These are phyloP conservation scores for Electrophaes corylata DNA, from an alignment of 2,888 invertebrate genomes.

Conservation along the genomic window DNA sequence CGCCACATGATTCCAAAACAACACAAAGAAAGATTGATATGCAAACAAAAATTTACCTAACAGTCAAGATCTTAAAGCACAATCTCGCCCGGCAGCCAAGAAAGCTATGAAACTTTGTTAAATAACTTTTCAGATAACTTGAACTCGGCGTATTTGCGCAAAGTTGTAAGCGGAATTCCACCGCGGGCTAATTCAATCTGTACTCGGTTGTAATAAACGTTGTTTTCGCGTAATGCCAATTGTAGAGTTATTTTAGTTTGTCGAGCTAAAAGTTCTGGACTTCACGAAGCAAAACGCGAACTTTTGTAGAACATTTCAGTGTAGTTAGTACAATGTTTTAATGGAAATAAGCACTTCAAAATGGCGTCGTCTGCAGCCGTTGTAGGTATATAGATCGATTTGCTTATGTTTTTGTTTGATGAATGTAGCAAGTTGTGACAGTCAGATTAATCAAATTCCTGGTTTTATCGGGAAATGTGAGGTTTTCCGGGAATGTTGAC, in stretches of 20 bases:
- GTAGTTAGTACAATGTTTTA: slow-evolving; percentile 85
- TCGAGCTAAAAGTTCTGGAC: slow-evolving; percentile 79
- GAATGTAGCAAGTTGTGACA: slow-evolving; percentile 55
- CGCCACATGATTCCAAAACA: slow-evolving; percentile 58
- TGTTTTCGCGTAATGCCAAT: slow-evolving; percentile 82
- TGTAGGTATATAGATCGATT: slow-evolving; percentile 70
- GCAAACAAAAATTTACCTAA: slow-evolving; percentile 73
- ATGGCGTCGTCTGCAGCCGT: slow-evolving; percentile 81
- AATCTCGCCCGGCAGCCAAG: slow-evolving; percentile 70
- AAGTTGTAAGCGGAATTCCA: slow-evolving; percentile 80
- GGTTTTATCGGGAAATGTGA: slow-evolving; percentile 30
- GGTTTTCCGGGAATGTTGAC: slow-evolving; percentile 33
- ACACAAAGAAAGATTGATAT: slow-evolving; percentile 54
- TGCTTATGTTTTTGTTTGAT: slow-evolving; percentile 58
- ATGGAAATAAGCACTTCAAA: slow-evolving; percentile 85
- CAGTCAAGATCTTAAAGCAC: slow-evolving; percentile 62
- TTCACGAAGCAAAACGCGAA: slow-evolving; percentile 85
- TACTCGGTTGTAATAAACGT: slow-evolving; percentile 82
- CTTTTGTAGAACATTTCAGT: slow-evolving; percentile 85
- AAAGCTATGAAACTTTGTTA: slow-evolving; percentile 85
- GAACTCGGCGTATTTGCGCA: slow-evolving; percentile 81
- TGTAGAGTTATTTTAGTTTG: slow-evolving; percentile 73
- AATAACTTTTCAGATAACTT: slow-evolving; percentile 85
- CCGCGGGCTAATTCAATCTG: slow-evolving; percentile 81
- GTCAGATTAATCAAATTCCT: slow-evolving; percentile 44